phyloP scores from a whole-genome alignment of 2,888 invertebrate species.

The Folsomia manolachei region DNA sequence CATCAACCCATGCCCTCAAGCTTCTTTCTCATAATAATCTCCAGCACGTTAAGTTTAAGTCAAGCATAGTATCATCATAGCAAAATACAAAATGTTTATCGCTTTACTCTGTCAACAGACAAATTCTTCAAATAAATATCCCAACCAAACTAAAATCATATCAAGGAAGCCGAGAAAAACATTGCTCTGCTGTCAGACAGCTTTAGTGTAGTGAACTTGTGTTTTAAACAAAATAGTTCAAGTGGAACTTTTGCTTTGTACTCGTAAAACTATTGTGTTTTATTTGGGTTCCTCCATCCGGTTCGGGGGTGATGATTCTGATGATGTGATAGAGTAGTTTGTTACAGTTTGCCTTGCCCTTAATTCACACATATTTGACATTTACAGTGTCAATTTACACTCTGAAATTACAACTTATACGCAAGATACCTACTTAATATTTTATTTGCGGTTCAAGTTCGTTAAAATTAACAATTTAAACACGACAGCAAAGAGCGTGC shows the following conservation, averaged over 20 bases:
- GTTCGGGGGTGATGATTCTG: neutral
- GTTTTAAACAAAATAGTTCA: neutral
- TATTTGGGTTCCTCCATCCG: neutral
- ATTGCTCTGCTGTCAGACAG: neutral
- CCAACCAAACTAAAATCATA: neutral
- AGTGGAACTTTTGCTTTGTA: neutral
- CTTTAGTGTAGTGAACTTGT: neutral
- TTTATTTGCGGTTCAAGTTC: neutral
- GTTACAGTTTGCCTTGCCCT: no score
- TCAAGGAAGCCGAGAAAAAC: neutral
- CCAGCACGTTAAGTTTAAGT: neutral
- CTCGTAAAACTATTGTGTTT: neutral
- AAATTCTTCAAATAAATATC: neutral
- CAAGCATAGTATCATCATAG: neutral
- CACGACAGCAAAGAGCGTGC: no score
- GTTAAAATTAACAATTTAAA: neutral
- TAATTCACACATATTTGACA: neutral
- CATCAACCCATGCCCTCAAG: neutral
- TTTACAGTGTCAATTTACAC: no score
- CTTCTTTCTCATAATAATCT: neutral
- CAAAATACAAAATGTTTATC: neutral
- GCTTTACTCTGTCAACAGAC: neutral
- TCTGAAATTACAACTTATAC: no score
- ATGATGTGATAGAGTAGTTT: no score
- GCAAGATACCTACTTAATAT: no score